Base-by-base conservation (phyloP, 2,113 vertebrate species). In the Oxyruncus cristatus region DNA sequence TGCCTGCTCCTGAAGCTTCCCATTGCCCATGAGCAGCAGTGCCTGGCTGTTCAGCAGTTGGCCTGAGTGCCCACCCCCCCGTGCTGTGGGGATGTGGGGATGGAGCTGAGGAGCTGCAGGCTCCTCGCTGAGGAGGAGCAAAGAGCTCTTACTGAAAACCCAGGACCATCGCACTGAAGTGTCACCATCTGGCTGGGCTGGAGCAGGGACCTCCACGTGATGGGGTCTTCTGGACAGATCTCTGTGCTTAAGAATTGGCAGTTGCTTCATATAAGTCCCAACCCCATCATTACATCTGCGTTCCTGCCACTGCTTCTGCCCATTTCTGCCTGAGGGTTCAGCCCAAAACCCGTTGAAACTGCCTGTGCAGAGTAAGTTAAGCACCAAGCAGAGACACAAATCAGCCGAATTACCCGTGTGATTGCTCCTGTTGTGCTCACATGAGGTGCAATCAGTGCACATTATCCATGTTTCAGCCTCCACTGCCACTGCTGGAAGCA, bases 401-500 rank as follows among this genome's bases (percentile, higher is more conserved):
- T 56, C 53, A 52, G 24, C 52, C 6, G 2, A 68, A 78, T 80
- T 73, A 72, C 74, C 44, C 72, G 84, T 33, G 5, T 52, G 76
- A 49, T 32, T 56, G 61, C 53, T 85, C 62, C 84, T 49, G 46
- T 30, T 75, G 66, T 53, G 94, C 13, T 75, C 87, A 49, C 2
- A 0, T 18, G 44, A n/a, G 61, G 39, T 68, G 47, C 67, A 89
- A 39, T 78, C 86, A 71, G 52, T 27, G 58, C 77, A 58, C 87
- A 9, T 82, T 75, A 68, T 27, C 81, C 41, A 20, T 5, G 2
- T 55, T 68, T 47, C 74, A 92, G 8, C 42, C 74, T 67, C 44
- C 50, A 11, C 9, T 77, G 56, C 81, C 80, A 32, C 65, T 46
- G 89, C 65, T 91, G 87, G 66, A 56, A 92, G 90, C 66, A 65